These are phyloP conservation scores for Adelognathus sp. DNA, from an alignment of 2,888 invertebrate species.

Conservation along the genomic window DNA sequence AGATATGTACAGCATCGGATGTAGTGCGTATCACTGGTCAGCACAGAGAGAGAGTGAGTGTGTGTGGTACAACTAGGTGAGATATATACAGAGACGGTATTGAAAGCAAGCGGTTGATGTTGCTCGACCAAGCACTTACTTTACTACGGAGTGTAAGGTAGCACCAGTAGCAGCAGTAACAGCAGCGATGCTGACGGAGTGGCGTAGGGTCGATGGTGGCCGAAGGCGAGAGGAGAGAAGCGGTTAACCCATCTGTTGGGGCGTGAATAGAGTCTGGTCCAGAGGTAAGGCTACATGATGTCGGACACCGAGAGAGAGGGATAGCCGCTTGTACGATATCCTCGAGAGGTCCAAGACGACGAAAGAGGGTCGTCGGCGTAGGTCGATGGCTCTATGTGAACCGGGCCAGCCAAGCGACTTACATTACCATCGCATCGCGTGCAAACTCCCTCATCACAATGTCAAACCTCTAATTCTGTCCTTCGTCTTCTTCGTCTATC, in stretches of 20 bases:
- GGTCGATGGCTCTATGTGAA: conserved; percentile 59
- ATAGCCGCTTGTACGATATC: neutral
- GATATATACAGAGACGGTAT: conserved; percentile 12
- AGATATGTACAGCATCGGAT: conserved; percentile 8
- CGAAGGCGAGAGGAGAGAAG: conserved; percentile 47
- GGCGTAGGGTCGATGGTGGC: conserved; percentile 17
- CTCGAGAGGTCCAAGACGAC: conserved; percentile 55
- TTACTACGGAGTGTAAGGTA: conserved; percentile 1
- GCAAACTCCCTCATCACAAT: conserved; percentile 14
- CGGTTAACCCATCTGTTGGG: conserved; percentile 74
- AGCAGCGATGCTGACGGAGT: neutral
- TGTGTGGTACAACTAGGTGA: neutral
- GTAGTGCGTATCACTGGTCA: conserved; percentile 28
- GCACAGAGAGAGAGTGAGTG: neutral
- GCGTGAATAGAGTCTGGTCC: conserved; percentile 74
- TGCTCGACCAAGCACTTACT: conserved; percentile 48
- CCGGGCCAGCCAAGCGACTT: conserved; percentile 41
- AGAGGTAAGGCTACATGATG: conserved; percentile 68
- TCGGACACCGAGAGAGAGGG: conserved; percentile 63
- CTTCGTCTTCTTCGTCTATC: neutral
- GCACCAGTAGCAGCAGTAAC: neutral
- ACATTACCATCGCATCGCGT: neutral
- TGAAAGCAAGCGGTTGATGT: conserved; percentile 51
- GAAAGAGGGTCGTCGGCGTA: conserved; percentile 56
- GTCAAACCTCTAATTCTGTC: neutral